These are phyloP conservation scores for Laspeyria flexula DNA, from an alignment of 2,888 invertebrate species.

Conservation along the genomic window DNA sequence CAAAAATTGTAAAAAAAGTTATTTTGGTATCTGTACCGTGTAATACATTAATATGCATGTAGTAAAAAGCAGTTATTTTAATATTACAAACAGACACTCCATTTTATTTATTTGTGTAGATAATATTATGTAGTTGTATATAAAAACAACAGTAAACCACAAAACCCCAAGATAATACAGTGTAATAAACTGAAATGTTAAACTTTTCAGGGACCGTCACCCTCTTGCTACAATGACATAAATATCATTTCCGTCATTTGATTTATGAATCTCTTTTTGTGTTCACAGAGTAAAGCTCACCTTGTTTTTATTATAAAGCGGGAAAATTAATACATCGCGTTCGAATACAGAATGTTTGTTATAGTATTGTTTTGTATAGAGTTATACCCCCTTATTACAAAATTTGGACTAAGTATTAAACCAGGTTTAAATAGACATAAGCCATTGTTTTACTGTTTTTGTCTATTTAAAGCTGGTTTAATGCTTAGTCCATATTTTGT, in stretches of 20 bases:
- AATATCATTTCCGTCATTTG: conserved; percentile 46
- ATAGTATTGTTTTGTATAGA: not conserved
- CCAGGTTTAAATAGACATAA: no score
- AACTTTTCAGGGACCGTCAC: conserved; percentile 13
- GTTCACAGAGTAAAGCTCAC: conserved; percentile 11
- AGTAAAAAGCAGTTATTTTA: no score
- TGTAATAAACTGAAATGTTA: conserved; percentile 22
- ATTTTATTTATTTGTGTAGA: no score
- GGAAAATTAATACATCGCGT: not conserved
- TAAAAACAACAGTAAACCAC: not conserved
- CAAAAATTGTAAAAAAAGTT: no score
- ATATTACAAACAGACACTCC: no score
- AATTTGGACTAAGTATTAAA: no score
- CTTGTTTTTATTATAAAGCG: conserved; percentile 6
- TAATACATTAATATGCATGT: no score
- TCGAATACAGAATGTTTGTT: not conserved
- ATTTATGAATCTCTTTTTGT: conserved; percentile 37
- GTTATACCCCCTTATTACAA: no score
- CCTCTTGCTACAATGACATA: conserved; percentile 33
- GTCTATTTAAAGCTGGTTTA: no score
- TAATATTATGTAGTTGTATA: not conserved
- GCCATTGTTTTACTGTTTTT: no score
- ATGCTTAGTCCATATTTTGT: no score
- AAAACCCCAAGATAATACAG: not conserved
- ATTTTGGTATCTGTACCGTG: no score